phyloP scores from a whole-genome alignment of 2,888 invertebrate species.

The Thymelicus sylvestris region DNA sequence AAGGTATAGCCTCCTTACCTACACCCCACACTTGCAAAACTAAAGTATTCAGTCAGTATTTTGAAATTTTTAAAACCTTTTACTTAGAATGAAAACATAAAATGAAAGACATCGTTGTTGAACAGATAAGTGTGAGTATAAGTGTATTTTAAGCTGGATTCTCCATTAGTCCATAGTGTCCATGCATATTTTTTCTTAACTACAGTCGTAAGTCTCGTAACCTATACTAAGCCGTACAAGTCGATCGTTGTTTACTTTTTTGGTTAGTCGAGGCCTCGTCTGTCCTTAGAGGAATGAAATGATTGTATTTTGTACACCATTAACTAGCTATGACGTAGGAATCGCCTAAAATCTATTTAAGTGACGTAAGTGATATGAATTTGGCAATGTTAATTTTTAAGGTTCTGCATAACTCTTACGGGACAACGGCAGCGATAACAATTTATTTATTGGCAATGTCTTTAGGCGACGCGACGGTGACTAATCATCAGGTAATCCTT shows the following conservation, averaged over 20 bases:
- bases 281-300: conserved; percentile 66
- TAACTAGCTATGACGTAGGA: conserved; percentile 65
- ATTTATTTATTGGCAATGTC: too few species aligned
- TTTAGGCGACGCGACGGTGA: too few species aligned
- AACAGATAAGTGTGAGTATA: too few species aligned
- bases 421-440: not conserved
- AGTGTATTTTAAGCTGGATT: too few species aligned
- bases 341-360: conserved; percentile 62
- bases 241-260: conserved; percentile 55
- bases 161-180: too few species aligned
- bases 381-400: conserved; percentile 31
- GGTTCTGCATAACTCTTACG: not conserved
- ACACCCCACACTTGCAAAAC: too few species aligned
- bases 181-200: conserved; percentile 34
- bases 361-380: conserved; percentile 64
- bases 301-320: conserved; percentile 62
- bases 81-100: too few species aligned
- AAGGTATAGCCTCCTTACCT: too few species aligned
- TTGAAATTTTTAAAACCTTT: too few species aligned
- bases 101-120: too few species aligned
- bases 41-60: too few species aligned
- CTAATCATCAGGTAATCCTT: too few species aligned
- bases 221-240: conserved; percentile 56
- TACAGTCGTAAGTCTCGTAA: conserved; percentile 27
- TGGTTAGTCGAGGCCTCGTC: conserved; percentile 60